Evolutionary conservation across 2,888 invertebrate species (phyloP), one percentile per base, ranked within the genome.

Genomic region (Xylota sylvarum): DNA sequence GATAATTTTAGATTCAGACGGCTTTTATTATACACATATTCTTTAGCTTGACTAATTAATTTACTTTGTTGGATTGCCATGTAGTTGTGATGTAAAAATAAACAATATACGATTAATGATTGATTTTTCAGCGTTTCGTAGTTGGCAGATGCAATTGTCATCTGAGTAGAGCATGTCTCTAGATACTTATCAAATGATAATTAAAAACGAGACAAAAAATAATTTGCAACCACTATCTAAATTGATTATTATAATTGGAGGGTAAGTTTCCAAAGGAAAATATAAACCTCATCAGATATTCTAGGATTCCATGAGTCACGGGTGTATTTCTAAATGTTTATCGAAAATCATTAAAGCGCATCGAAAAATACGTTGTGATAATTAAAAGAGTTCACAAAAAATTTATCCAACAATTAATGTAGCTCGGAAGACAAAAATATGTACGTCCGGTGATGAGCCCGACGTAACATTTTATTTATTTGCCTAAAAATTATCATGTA

Each of bases 1-100:
- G 62, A 62, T 62, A 32, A 40, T 64, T 79, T 56, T 70, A 64
- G 70, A 70, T 40, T 43, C 52, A 12, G n/a, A n/a, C 40, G 40
- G 7, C 10, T 30, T 70, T 70, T 55, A 23, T 23, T 69, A 32
- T 46, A 12, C 46, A 10, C 46, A 12, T 35, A 35, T n/a, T 2
- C 19, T 23, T 2, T 0, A 14, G n/a, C 2, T 30, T 7, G 30
- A 62, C 46, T 58, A 48, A 76, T 76, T 76, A 58, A 58, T 76
- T 27, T 37, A 14, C 27, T 35, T 46, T 56, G 35, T 56, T 58
- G 23, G 62, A 32, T 52, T 48, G 35, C n/a, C 74, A 32, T 67
- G 65, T 65, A 37, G 50, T 14, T 65, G 23, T 17, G 32, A 43
- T 55, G 52, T 74, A 35, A 74, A 55, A 43, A 52, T 43, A 6